These are phyloP conservation scores for Ardeotis arabs DNA, from an alignment of 2,113 vertebrate genomes.

Conservation along the genomic window DNA sequence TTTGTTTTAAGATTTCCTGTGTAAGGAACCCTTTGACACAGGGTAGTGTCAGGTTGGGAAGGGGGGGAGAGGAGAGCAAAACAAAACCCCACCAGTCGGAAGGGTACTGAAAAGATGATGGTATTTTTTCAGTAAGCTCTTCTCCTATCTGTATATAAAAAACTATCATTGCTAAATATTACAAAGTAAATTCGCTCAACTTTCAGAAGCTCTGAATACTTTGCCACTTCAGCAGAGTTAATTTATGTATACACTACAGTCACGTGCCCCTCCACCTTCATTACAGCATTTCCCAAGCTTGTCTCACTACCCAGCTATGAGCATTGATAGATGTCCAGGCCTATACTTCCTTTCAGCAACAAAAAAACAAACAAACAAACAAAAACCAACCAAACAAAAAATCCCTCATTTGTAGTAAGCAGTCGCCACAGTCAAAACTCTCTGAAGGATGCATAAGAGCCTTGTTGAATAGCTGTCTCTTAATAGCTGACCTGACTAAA, in stretches of 20 bases:
- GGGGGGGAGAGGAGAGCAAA: not conserved
- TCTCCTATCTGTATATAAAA: not conserved
- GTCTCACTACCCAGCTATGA: not conserved
- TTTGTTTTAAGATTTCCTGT: not conserved
- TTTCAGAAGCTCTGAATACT: not conserved
- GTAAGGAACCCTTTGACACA: not conserved
- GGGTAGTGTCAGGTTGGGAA: not conserved
- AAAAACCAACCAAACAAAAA: not conserved
- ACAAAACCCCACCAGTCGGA: not conserved
- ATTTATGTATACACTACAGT: not conserved
- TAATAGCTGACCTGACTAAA: conserved; percentile 1
- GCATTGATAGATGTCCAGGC: not conserved
- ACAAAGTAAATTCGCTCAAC: not conserved
- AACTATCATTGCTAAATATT: not conserved
- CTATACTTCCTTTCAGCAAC: not conserved
- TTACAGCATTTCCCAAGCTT: not conserved
- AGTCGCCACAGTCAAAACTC: not conserved
- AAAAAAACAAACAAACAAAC: not conserved
- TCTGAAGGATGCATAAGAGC: not conserved
- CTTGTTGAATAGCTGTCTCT: not conserved
- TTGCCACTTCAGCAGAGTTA: not conserved
- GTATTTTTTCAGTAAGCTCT: not conserved
- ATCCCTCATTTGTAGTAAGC: not conserved
- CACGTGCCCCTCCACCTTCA: not conserved
- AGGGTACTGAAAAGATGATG: not conserved